phyloP scores from a whole-genome alignment of 1,140 invertebrate species.

The Anadara kagoshimensis region DNA sequence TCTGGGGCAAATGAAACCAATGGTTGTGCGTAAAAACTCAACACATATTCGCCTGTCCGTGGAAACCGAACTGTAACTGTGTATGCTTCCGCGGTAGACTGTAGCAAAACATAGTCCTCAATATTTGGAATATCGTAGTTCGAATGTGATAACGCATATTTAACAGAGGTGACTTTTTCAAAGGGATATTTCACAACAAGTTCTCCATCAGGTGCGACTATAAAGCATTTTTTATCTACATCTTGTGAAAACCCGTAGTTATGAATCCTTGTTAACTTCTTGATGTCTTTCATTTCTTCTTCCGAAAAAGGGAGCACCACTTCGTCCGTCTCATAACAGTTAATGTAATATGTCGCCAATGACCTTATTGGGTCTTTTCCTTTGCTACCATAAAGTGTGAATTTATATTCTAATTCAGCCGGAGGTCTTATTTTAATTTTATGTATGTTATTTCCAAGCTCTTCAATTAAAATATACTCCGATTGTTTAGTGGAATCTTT shows the following conservation, averaged over 20 bases:
- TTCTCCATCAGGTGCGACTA: background rate
- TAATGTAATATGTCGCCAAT: too few relatives aligned
- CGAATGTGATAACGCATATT: constrained; percentile 2
- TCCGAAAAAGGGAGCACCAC: too few relatives aligned
- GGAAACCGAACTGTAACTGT: constrained; percentile 24
- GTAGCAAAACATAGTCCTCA: constrained; percentile 17
- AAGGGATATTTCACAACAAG: background rate
- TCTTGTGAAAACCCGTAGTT: constrained; percentile 20
- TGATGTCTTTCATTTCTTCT: too few relatives aligned
- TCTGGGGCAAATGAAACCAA: too few relatives aligned
- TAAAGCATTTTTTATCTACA: constrained; percentile 8
- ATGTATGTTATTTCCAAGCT: constrained; percentile 2
- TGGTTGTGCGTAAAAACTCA: too few relatives aligned
- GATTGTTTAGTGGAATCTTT: constrained; percentile 13
- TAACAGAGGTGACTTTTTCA: constrained; percentile 1
- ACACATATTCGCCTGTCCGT: constrained; percentile 10
- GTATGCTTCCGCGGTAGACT: background rate
- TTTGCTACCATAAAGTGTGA: constrained; percentile 9
- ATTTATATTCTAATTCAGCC: background rate
- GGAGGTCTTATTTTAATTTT: constrained; percentile 10
- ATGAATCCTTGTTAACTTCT: background rate
- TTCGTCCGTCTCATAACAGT: too few relatives aligned
- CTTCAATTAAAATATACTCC: constrained; percentile 18
- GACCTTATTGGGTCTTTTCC: constrained; percentile 1
- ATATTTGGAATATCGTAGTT: constrained; percentile 15